phyloP scores from a whole-genome alignment of 2,888 invertebrate species.

The Xanthostigma xanthostigma region DNA sequence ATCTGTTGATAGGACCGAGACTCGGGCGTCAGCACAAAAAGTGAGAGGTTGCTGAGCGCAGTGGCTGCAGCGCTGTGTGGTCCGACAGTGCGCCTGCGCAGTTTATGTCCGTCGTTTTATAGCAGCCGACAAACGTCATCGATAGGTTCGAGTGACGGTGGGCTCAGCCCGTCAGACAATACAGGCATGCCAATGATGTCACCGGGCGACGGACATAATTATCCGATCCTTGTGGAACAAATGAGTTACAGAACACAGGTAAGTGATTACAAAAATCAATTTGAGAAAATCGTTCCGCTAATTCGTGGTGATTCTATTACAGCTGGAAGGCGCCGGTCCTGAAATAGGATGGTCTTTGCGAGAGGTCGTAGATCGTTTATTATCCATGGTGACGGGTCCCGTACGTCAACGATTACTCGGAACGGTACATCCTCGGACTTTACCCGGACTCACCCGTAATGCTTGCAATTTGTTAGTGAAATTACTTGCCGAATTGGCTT shows the following conservation, averaged over 20 bases:
- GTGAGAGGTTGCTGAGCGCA: conserved; percentile 55
- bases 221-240: conserved; percentile 63
- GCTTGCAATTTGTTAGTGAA: conserved; percentile 68
- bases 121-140: conserved; percentile 22
- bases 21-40: conserved; percentile 24
- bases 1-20: conserved; percentile 6
- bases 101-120: conserved; percentile 56
- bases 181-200: conserved; percentile 51
- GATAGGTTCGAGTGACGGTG: conserved; percentile 34
- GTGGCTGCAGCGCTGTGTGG: conserved; percentile 75
- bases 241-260: conserved; percentile 54
- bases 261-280: conserved; percentile 7
- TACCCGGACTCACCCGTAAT: conserved; percentile 27
- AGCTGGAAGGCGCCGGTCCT: conserved; percentile 28
- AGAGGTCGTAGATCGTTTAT: conserved; percentile 67
- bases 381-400: conserved; percentile 70
- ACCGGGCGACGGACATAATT: conserved; percentile 51
- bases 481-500: conserved; percentile 75
- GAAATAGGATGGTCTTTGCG: conserved; percentile 26
- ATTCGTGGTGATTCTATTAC: conserved; percentile 9
- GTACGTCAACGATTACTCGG: conserved; percentile 41
- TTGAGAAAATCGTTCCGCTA: conserved; percentile 4
- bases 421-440: conserved; percentile 22
- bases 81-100: conserved; percentile 55
- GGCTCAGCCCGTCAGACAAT: conserved; percentile 52